Base-by-base conservation (phyloP, 2,888 invertebrate genomes). In the Dioctria rufipes region DNA sequence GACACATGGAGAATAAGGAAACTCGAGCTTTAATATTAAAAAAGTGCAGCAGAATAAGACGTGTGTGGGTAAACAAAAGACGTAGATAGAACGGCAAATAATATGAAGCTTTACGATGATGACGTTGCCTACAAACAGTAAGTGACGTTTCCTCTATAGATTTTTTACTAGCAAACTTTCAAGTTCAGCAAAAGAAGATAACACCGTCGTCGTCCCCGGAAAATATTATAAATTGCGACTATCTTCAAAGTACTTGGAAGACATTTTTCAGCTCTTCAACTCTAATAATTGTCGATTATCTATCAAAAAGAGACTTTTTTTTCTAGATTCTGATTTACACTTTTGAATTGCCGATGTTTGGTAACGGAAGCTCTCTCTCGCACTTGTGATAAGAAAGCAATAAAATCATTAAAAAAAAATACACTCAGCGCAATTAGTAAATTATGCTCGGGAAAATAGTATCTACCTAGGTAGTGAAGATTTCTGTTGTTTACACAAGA, bases 341-440 rank as follows among this genome's bases (percentile, higher is more conserved):
- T 67, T 67, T 67, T 43, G 66, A n/a, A 42, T 40, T 69, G 51
- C 51, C 37, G 69, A 11, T 51, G 9, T 69, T 54, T 2, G 8
- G 11, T 4, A 9, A 61, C n/a, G 37, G 61, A 61, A 49, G 69
- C 49, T 69, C 69, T n/a, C 25, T 25, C 2, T 25, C 25, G 25
- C 25, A 25, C 25, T 25, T 25, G 67, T 25, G 69, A 69, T 69
- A 69, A 69, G 69, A 39, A 69, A 69, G 51, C 37, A 69, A 69
- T 69, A 49, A 69, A 69, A 39, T 51, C 39, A 3, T 40, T 40
- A 65, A 25, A 25, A 25, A 25, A 25, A 25, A 25, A n/a, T 6
- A n/a, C 54, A 54, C 11, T 69, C 69, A 25, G 25, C 25, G 25
- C 25, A 69, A 69, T 69, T 51, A 37, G 5, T 51, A 37, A 51